Base-by-base conservation (phyloP, 2,797 vertebrate species). In the Alcedo atthis region DNA sequence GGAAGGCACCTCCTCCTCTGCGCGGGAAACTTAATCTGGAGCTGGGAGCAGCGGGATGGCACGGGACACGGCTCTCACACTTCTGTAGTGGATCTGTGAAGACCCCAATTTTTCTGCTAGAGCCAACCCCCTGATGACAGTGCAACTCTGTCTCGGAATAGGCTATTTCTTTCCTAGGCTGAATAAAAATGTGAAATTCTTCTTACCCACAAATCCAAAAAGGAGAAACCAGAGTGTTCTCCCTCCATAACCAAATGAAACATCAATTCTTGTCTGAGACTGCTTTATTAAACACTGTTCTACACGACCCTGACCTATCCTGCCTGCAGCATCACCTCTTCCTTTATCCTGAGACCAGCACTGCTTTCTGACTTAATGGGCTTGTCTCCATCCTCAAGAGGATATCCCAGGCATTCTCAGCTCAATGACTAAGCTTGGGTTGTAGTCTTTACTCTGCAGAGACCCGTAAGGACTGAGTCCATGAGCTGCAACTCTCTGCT, bases 61-160 rank as follows among this genome's bases (percentile, higher is more conserved):
- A 33, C 0, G 1, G 33, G 15, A 68, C 70, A 30, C 0, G 3
- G n/a, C 21, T 25, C 18, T 30, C 12, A 4, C 0, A 1, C 54
- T 76, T 49, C n/a, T 59, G 7, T 2, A 63, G 22, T 3, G 14
- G 32, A 9, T 57, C 12, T 45, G 4, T 49, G 43, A 37, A 75
- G 74, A n/a, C 3, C 15, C 9, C 15, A 16, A 0, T 24, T 58
- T 58, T 78, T n/a, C 46, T 64, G 28, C 70, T 35, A 46, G 5
- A 86, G 45, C 30, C 1, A 0, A 21, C 12, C 10, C 48, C 15
- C 26, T 24, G 20, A 70, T 1, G 18, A 49, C 57, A 67, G 15
- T 10, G 17, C 57, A 76, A 32, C 8, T 32, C 16, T 17, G 8
- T 9, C 46, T 75, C 37, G 13, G 10, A 69, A 66, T 2, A 69